Percentiles rank a stretch among this genome's conserved stretches.
These are phyloP conservation scores for Hoplostethus mediterraneus DNA, from an alignment of 2,797 vertebrate species.

Conservation along the genomic window DNA sequence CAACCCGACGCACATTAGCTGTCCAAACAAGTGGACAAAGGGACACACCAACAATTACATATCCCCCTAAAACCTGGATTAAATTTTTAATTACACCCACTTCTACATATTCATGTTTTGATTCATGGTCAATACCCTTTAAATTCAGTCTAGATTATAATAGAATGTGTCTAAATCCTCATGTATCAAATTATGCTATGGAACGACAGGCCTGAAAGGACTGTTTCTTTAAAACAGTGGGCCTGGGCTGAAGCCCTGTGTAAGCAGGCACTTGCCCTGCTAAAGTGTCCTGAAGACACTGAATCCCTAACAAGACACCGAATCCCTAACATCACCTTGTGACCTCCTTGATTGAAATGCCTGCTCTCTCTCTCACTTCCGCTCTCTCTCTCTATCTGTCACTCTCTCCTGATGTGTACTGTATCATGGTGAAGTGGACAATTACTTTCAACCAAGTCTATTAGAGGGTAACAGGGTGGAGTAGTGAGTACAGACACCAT, in stretches of 20 bases:
- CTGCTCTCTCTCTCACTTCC: background rate
- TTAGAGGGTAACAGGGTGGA: background rate
- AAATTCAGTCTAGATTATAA: too few relatives aligned
- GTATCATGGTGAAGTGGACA: background rate
- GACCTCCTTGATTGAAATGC: background rate
- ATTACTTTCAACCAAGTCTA: background rate
- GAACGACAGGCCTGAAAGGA: too few relatives aligned
- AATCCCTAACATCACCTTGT: background rate
- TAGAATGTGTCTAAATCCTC: background rate
- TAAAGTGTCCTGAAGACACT: constrained; percentile 7
- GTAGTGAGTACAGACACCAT: constrained; percentile 29
- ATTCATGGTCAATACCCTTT: too few relatives aligned
- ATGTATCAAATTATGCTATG: background rate
- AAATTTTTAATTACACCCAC: background rate
- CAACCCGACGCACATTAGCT: background rate
- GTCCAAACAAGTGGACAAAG: constrained; percentile 20
- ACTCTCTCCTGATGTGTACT: background rate
- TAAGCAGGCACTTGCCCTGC: background rate
- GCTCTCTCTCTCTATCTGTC: constrained; percentile 1
- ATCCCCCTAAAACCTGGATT: background rate
- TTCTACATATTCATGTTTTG: background rate
- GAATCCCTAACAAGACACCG: background rate
- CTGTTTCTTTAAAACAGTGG: too few relatives aligned
- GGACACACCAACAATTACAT: background rate
- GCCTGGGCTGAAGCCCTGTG: too few relatives aligned